These are phyloP conservation scores for Pteronotus mesoamericanus DNA, from an alignment of 2,797 vertebrate genomes.

Conservation along the genomic window DNA sequence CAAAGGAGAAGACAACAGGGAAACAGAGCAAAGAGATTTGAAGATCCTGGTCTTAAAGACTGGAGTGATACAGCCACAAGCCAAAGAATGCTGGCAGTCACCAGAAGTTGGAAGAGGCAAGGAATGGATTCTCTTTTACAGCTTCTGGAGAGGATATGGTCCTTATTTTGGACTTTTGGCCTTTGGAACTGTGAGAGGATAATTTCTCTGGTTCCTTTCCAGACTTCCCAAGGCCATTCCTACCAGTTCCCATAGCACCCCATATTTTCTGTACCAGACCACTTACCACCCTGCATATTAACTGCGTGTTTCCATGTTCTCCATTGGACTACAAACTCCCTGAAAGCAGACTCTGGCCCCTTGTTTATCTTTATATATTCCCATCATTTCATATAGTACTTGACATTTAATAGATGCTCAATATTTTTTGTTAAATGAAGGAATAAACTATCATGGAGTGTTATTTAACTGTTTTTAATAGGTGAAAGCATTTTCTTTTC, in stretches of 20 bases:
- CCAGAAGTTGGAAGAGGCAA: background rate
- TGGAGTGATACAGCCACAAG: background rate
- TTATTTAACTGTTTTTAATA: background rate
- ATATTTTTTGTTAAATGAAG: background rate
- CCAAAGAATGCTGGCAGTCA: background rate
- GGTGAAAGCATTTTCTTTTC: constrained; percentile 12
- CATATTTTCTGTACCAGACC: background rate
- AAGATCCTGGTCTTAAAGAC: background rate
- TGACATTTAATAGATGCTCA: background rate
- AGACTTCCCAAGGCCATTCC: background rate
- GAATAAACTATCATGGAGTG: background rate
- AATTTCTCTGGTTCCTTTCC: background rate
- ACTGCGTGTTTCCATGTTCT: background rate
- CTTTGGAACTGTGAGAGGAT: background rate
- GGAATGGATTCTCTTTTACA: background rate
- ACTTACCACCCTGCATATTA: background rate
- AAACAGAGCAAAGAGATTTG: background rate
- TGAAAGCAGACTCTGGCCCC: background rate
- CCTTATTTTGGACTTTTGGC: background rate
- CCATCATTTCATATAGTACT: background rate
- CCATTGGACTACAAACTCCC: background rate
- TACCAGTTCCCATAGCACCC: background rate
- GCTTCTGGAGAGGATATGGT: background rate
- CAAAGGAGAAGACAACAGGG: background rate
- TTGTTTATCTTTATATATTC: background rate